Evolutionary conservation across 2,888 invertebrate genomes (phyloP), one percentile per base, ranked within the genome.

Genomic region (Hyalella azteca): DNA sequence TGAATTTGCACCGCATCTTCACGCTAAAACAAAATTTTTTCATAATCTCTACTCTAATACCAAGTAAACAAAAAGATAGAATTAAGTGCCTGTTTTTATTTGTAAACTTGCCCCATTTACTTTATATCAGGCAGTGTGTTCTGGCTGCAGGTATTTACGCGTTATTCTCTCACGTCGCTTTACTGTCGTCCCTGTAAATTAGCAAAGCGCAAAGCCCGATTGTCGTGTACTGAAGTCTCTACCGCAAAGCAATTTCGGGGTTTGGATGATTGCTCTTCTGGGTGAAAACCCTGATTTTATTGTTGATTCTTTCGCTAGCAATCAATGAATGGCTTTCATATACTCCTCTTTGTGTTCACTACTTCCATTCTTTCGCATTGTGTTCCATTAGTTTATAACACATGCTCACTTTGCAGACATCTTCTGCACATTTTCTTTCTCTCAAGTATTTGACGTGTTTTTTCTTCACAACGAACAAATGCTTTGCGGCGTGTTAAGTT

Each of bases 221-320:
- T 66, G 66, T 36, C 19, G 11, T 19, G n/a, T 36, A 66, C 66
- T 66, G 32, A 39, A 9, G 39, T 36, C 66, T 66, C 66, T 36
- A 66, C 66, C 66, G 66, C 66, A 66, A 66, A 66, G 66, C 66
- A 32, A n/a, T 66, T 66, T 22, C 39, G 66, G 66, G 66, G 66
- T 66, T 66, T 66, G 66, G 66, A 66, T 66, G 36, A 66, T 66
- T 66, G 66, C 66, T 66, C 66, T 66, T 66, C 66, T 66, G 66
- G 66, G 66, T 66, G 19, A 36, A 39, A 29, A 66, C 66, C 66
- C 66, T 66, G 36, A 32, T 66, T 36, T 66, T 36, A 66, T 36
- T 66, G 66, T 66, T 66, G 66, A 66, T 66, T 66, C 66, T 66
- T 66, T 66, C 66, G 66, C 66, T 66, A 66, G 66, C 66, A 39